These are phyloP conservation scores for Amblyraja radiata DNA, from an alignment of 2,797 vertebrate genomes.

Conservation along the genomic window DNA sequence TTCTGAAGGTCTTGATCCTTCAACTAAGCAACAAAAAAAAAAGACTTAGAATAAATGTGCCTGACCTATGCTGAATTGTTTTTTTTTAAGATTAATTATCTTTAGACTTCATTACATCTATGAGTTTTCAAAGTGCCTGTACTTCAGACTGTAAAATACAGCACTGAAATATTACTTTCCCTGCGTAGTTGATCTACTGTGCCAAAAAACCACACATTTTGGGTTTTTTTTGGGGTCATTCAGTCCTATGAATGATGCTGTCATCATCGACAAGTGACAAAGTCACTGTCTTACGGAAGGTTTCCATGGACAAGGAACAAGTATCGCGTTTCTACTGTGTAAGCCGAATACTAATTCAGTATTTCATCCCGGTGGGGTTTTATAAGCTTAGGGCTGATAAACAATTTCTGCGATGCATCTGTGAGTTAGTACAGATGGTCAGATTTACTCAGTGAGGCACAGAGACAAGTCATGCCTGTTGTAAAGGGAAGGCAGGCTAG, in stretches of 20 bases:
- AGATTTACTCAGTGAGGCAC: background rate
- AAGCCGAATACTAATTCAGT: background rate
- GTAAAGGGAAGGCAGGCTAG: background rate
- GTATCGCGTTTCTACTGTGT: background rate
- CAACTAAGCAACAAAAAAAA: background rate
- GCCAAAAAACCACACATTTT: background rate
- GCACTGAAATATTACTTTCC: background rate
- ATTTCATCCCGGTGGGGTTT: conserved; percentile 4
- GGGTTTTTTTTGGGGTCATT: background rate
- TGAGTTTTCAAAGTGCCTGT: background rate
- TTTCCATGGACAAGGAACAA: background rate
- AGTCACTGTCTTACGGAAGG: background rate
- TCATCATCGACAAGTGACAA: background rate
- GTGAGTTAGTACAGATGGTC: conserved; percentile 14
- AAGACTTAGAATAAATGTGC: background rate
- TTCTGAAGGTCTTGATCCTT: background rate
- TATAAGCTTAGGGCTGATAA: conserved; percentile 10
- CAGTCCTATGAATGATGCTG: background rate
- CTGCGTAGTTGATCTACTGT: background rate
- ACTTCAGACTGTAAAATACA: background rate
- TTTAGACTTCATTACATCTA: background rate
- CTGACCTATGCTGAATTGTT: background rate
- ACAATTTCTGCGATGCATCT: conserved; percentile 8
- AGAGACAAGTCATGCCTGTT: background rate
- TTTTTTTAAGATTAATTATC: background rate